Evolutionary conservation across 2,888 invertebrate species (phyloP).

Genomic region (Acronicta psi): DNA sequence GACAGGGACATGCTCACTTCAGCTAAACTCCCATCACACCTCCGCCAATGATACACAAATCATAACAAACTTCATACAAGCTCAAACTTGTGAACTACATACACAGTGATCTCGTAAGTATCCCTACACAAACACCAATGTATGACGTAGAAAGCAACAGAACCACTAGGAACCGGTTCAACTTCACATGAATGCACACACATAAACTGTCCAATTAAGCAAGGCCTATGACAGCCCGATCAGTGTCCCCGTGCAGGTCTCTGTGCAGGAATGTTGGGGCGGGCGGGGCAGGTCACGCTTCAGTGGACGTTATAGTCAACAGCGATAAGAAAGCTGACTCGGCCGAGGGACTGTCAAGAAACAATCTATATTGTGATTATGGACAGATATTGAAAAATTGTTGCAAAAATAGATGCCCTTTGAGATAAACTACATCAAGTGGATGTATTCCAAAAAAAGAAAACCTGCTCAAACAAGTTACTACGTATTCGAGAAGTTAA

Average conservation of each 20-base stretch:
- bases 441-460: slow-evolving; percentile 7
- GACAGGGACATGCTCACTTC: slow-evolving; percentile 71
- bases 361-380: slow-evolving; percentile 76
- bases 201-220: slow-evolving; percentile 82
- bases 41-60: slow-evolving; percentile 82
- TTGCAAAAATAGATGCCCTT: slow-evolving; percentile 52
- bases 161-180: slow-evolving; percentile 82
- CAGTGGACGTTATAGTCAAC: slow-evolving; percentile 74
- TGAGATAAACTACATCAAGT: slow-evolving; percentile 12
- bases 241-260: slow-evolving; percentile 70
- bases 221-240: slow-evolving; percentile 80
- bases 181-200: slow-evolving; percentile 83
- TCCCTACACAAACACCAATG: slow-evolving; percentile 77
- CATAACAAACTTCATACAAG: slow-evolving; percentile 81
- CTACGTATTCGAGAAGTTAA: too few relatives aligned
- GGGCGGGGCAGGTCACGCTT: slow-evolving; percentile 71
- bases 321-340: slow-evolving; percentile 84
- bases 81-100: slow-evolving; percentile 76
- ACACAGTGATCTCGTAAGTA: slow-evolving; percentile 72
- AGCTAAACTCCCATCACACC: slow-evolving; percentile 79
- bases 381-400: slow-evolving; percentile 55
- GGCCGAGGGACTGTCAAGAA: slow-evolving; percentile 75
- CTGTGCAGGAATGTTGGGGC: slow-evolving; percentile 61
- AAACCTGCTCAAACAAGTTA: background rate
- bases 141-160: slow-evolving; percentile 85